These are phyloP conservation scores for Drosophila neocordata DNA, from an alignment of 1,140 invertebrate genomes.

Conservation along the genomic window DNA sequence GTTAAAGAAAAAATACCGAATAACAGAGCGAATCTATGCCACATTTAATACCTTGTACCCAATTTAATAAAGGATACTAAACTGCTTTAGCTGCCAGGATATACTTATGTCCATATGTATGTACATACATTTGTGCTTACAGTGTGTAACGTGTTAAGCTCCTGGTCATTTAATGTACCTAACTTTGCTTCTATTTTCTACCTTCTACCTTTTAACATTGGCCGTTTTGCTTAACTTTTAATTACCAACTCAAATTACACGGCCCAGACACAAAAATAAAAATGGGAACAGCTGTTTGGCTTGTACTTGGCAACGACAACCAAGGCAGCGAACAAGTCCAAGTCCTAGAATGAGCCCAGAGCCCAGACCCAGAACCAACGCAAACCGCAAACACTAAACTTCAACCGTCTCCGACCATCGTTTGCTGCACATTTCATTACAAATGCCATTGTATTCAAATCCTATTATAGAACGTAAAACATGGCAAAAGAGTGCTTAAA, in stretches of 20 bases:
- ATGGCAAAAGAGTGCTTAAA: slow-evolving; percentile 35
- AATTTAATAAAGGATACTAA: too few species aligned
- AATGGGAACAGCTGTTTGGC: slow-evolving; percentile 69
- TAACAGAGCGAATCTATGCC: too few species aligned
- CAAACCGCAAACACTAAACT: slow-evolving; percentile 65
- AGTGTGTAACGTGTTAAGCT: slow-evolving; percentile 20
- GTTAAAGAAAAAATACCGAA: too few species aligned
- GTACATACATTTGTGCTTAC: slow-evolving; percentile 16
- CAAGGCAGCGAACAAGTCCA: neutral
- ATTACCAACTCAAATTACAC: slow-evolving; percentile 76
- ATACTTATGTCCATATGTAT: slow-evolving; percentile 2
- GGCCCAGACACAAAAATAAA: slow-evolving; percentile 50
- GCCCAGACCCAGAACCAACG: slow-evolving; percentile 15
- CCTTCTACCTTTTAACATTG: slow-evolving; percentile 36
- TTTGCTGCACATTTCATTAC: slow-evolving; percentile 80
- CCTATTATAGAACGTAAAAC: slow-evolving; percentile 75
- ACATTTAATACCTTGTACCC: too few species aligned
- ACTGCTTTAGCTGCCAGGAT: too few species aligned
- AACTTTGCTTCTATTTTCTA: slow-evolving; percentile 26
- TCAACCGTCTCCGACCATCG: slow-evolving; percentile 59
- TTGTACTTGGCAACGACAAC: slow-evolving; percentile 56
- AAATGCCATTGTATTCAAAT: slow-evolving; percentile 79
- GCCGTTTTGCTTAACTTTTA: slow-evolving; percentile 75
- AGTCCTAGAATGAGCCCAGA: slow-evolving; percentile 11
- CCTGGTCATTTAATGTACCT: slow-evolving; percentile 59